These are phyloP conservation scores for Piprites chloris DNA, from an alignment of 2,113 vertebrate species.

Conservation along the genomic window DNA sequence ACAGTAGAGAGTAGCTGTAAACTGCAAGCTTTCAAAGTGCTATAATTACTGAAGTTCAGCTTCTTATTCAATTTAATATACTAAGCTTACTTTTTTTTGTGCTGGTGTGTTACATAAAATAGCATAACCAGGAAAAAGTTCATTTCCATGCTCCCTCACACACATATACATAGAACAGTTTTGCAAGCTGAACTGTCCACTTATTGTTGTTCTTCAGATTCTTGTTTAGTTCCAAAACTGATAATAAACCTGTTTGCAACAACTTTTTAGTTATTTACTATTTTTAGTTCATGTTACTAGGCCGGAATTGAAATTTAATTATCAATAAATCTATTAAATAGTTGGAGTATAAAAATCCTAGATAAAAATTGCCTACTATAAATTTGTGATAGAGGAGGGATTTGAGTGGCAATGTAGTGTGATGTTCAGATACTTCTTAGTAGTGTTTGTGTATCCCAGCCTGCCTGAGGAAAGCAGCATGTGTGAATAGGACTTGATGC, in stretches of 20 bases:
- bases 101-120: not conserved
- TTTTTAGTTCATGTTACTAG: not conserved
- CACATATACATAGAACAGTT: not conserved
- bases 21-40: not conserved
- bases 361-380: not conserved
- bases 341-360: not conserved
- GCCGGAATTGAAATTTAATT: not conserved
- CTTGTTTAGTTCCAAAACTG: not conserved
- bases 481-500: not conserved
- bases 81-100: not conserved
- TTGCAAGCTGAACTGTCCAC: not conserved
- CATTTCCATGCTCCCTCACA: fast-evolving
- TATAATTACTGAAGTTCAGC: not conserved
- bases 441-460: not conserved
- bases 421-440: not conserved
- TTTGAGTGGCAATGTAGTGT: not conserved
- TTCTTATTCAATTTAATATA: not conserved
- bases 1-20: not conserved
- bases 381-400: not conserved
- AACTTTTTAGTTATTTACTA: not conserved
- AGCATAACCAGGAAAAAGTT: not conserved
- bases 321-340: not conserved
- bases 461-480: not conserved
- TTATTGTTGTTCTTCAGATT: not conserved
- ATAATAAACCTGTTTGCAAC: not conserved